A percentile compares a stretch with the other conserved stretches of the same genome.
phyloP scores from a whole-genome alignment of 2,888 invertebrate species.

The Drosophila infuscata region DNA sequence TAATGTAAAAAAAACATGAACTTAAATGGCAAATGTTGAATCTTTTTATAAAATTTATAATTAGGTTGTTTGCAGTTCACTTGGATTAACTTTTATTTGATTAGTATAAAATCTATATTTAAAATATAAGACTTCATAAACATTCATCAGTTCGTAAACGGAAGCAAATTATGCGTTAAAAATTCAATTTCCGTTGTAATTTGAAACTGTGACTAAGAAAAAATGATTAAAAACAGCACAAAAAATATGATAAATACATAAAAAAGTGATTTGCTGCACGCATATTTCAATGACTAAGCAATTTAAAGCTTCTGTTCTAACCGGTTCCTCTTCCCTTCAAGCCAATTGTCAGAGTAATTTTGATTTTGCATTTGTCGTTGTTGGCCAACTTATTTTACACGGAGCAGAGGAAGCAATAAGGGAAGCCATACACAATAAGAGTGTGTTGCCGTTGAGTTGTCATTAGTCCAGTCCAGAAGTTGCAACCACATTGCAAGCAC shows the following conservation, averaged over 20 bases:
- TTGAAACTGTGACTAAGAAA: constrained; percentile 12
- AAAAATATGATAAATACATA: background rate
- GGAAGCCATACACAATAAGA: constrained; percentile 50
- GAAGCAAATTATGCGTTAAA: constrained; percentile 55
- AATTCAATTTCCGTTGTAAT: constrained; percentile 57
- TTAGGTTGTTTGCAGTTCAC: background rate
- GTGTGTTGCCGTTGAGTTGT: constrained; percentile 22
- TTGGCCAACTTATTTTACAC: constrained; percentile 46
- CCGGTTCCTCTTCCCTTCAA: background rate
- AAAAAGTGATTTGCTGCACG: background rate
- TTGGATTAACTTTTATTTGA: too few relatives aligned
- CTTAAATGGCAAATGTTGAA: constrained; percentile 7
- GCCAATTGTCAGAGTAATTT: constrained; percentile 42
- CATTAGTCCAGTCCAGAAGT: constrained; percentile 29
- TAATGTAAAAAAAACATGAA: background rate
- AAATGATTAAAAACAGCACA: background rate
- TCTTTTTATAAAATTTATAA: background rate
- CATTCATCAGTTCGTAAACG: constrained; percentile 37
- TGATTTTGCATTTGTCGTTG: constrained; percentile 41
- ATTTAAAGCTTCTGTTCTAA: background rate
- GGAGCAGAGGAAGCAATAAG: constrained; percentile 53
- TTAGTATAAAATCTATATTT: background rate
- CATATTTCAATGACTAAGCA: background rate
- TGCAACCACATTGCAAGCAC: constrained; percentile 51
- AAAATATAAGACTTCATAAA: background rate